phyloP scores from a whole-genome alignment of 2,888 invertebrate genomes.

The Dryobotodes eremita region DNA sequence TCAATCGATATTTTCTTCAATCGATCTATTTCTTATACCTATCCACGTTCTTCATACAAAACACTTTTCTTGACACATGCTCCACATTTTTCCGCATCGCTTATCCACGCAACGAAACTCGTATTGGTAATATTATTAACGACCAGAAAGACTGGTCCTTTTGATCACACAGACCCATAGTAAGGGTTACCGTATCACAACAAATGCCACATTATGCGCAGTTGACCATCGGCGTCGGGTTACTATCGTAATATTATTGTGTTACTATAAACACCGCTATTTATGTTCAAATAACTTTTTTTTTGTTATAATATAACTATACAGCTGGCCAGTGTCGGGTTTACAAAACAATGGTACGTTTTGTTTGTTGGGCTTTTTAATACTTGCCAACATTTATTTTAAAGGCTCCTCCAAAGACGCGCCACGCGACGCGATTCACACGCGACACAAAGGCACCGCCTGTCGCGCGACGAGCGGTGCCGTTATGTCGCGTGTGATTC shows the following conservation, averaged over 20 bases:
- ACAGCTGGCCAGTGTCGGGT: slow-evolving; percentile 46
- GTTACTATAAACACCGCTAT: slow-evolving; percentile 54
- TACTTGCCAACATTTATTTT: background rate
- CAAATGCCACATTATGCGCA: slow-evolving; percentile 54
- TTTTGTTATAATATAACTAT: slow-evolving; percentile 30
- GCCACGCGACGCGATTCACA: too few species aligned
- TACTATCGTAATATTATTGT: slow-evolving; percentile 51
- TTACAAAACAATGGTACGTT: slow-evolving; percentile 41
- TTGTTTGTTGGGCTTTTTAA: slow-evolving; percentile 35
- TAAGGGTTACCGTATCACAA: slow-evolving; percentile 50
- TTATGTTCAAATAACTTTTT: slow-evolving; percentile 57
- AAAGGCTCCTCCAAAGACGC: too few species aligned
- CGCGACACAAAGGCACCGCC: too few species aligned
- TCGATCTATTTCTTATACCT: background rate
- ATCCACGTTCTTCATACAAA: background rate
- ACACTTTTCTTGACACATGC: background rate
- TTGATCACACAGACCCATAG: slow-evolving; percentile 15
- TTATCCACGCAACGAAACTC: background rate
- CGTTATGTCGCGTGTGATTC: too few species aligned
- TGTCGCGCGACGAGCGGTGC: too few species aligned
- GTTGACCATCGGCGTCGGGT: slow-evolving; percentile 42
- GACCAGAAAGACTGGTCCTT: slow-evolving; percentile 4
- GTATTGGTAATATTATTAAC: background rate
- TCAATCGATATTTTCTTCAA: background rate
- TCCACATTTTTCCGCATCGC: background rate